phyloP scores from a whole-genome alignment of 2,888 invertebrate species.

The Eretmocerus hayati region DNA sequence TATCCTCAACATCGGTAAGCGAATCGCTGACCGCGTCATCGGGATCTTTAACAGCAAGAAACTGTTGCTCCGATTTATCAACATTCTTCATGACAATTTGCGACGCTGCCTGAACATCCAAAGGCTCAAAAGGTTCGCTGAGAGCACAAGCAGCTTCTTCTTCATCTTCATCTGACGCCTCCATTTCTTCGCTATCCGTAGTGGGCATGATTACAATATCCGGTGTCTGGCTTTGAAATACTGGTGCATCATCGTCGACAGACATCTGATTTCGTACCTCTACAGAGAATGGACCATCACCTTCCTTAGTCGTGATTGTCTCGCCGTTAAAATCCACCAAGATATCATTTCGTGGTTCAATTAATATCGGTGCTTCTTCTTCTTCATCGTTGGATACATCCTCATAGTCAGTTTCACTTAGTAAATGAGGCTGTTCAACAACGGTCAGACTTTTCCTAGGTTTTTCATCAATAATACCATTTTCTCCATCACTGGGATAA shows the following conservation, averaged over 20 bases:
- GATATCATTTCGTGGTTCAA: slow-evolving; percentile 33
- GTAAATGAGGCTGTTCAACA: slow-evolving; percentile 24
- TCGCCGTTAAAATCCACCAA: slow-evolving; percentile 38
- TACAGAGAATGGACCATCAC: slow-evolving; percentile 42
- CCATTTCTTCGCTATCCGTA: slow-evolving; percentile 43
- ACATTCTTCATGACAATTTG: slow-evolving; percentile 39
- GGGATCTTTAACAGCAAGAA: slow-evolving; percentile 5
- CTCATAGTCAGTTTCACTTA: slow-evolving; percentile 41
- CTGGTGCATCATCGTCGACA: slow-evolving; percentile 10
- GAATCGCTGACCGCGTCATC: slow-evolving; percentile 33
- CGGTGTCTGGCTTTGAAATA: slow-evolving; percentile 15
- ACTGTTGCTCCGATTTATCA: slow-evolving; percentile 29
- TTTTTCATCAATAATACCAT: no score
- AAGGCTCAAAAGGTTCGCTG: slow-evolving; percentile 26
- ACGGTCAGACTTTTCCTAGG: slow-evolving; percentile 23
- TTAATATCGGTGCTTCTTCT: slow-evolving; percentile 30
- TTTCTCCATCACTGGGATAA: slow-evolving; percentile 34
- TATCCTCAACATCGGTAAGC: slow-evolving; percentile 42
- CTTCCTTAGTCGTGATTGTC: slow-evolving; percentile 42
- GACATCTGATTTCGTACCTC: slow-evolving; percentile 42
- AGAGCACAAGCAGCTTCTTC: slow-evolving; percentile 31
- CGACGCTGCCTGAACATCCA: slow-evolving; percentile 35
- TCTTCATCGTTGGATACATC: slow-evolving; percentile 39
- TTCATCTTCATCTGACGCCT: slow-evolving; percentile 37
- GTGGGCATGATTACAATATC: slow-evolving; percentile 31